These are phyloP conservation scores for Mirza zaza DNA, from an alignment of 2,113 vertebrate genomes.

Conservation along the genomic window DNA sequence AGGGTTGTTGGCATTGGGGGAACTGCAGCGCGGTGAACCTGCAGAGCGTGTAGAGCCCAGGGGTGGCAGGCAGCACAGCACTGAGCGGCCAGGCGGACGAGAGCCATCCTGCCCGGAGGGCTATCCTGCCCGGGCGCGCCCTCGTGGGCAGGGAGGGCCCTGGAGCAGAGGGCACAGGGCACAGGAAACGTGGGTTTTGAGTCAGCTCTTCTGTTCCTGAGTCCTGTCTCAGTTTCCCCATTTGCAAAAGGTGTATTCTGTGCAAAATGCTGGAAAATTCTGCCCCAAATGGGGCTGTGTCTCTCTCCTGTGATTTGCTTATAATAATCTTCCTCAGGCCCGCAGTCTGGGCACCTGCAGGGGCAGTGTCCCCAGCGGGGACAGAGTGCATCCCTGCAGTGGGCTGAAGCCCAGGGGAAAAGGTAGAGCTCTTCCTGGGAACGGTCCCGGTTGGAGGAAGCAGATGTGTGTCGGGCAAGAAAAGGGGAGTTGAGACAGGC, in stretches of 20 bases:
- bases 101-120: background rate
- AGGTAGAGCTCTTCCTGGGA: background rate
- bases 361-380: background rate
- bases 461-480: accelerated
- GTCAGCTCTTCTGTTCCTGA: background rate
- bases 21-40: background rate
- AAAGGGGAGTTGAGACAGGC: too few species aligned
- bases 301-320: background rate
- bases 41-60: background rate
- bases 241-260: accelerated
- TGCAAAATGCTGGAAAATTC: background rate
- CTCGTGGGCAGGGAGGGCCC: accelerated
- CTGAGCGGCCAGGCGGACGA: background rate
- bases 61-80: slow-evolving; percentile 55
- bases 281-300: background rate
- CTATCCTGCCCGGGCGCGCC: accelerated
- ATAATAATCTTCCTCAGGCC: accelerated
- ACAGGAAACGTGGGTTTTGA: accelerated
- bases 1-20: accelerated
- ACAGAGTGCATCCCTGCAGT: too few species aligned
- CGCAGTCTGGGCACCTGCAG: background rate
- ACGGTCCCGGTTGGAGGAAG: background rate
- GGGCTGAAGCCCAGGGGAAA: too few species aligned
- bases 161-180: too few species aligned
- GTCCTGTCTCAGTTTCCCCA: background rate